Base-by-base conservation (phyloP, 2,888 invertebrate species). In the Tineola bisselliella region DNA sequence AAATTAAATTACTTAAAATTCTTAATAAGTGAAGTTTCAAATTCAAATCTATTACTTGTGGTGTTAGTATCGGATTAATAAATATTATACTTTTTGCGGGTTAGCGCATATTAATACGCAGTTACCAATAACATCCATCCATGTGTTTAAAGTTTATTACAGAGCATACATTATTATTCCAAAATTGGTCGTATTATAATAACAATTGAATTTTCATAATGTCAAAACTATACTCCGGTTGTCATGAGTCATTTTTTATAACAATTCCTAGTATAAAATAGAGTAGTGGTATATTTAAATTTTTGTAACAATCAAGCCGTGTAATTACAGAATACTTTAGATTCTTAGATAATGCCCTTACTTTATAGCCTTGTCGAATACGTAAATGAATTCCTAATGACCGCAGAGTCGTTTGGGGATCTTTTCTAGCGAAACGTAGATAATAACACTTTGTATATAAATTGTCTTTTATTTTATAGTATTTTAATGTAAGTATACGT, bases 361-460 rank as follows among this genome's bases (percentile, higher is more conserved):
- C 44, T 60, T 48, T 58, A 58, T 58, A 58, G 58, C 15, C 58
- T 31, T 33, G 52, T 38, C 33, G 54, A 31, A 18, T 44, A 33
- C 54, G 56, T 61, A 61, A 61, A 61, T 52, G 54, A 33, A 38
- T 57, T 44, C 30, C 56, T 61, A 61, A 61, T 54, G 54, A 61
- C 54, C 54, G 38, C 25, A 13, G 2, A 48, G 48, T 15, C 48
- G 15, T 48, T 48, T 48, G 10, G 48, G 48, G 15, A 13, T 17
- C 15, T 48, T 48, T n/a, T 48, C 48, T 48, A 48, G 48, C 48
- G 17, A 17, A 48, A 48, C 48, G 48, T 48, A 12, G 25, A 25
- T 61, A 62, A 61, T 62, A 64, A 64, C 61, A 64, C 62, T 65
- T 65, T 65, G 61, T 56, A 62, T 63, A 65, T 66, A 66, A 66